phyloP scores from a whole-genome alignment of 2,797 vertebrate species.

The Fundulus diaphanus region DNA sequence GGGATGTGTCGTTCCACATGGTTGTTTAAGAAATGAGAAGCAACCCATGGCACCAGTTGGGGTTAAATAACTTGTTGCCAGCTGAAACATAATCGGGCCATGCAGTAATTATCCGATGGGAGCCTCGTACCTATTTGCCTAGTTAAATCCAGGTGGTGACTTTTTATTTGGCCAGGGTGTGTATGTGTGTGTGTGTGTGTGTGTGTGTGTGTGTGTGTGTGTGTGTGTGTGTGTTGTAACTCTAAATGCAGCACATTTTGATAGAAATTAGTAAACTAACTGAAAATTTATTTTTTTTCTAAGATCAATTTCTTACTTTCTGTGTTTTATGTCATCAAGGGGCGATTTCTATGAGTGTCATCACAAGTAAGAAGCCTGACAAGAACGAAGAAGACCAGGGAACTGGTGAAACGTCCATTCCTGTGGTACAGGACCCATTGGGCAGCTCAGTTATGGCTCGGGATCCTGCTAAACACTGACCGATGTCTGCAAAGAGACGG shows the following conservation, averaged over 20 bases:
- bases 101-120: too few relatives aligned
- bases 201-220: too few relatives aligned
- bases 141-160: too few relatives aligned
- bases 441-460: constrained; percentile 71
- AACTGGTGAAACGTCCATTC: constrained; percentile 40
- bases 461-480: constrained; percentile 34
- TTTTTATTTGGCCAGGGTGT: too few relatives aligned
- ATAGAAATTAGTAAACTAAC: not conserved
- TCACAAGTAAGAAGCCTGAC: constrained; percentile 38
- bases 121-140: too few relatives aligned
- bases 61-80: too few relatives aligned
- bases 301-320: not conserved
- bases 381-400: constrained; percentile 28
- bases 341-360: constrained; percentile 42
- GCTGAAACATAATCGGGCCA: too few relatives aligned
- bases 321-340: constrained; percentile 46
- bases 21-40: too few relatives aligned
- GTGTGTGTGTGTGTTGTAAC: too few relatives aligned
- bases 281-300: not conserved
- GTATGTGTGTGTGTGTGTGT: too few relatives aligned
- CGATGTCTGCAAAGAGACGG: not conserved
- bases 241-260: not conserved
- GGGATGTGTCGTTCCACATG: too few relatives aligned
- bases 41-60: too few relatives aligned
- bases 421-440: constrained; percentile 69